Conservation (phyloP, 2,797 vertebrate genomes). For the Parauchenoglanis punctatus region DNA sequence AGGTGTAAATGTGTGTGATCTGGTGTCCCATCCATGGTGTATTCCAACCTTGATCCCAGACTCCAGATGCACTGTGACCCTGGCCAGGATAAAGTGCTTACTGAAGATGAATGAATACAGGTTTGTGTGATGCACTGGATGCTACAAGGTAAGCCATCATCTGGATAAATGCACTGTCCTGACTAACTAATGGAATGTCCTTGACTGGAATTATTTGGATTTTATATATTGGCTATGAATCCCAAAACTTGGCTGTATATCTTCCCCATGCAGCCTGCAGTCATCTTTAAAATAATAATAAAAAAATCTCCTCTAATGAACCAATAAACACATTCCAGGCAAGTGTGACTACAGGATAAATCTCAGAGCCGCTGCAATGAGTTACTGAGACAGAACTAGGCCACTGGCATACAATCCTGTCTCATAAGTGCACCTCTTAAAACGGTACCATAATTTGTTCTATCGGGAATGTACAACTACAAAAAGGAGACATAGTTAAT, state of each 20-base stretch:
- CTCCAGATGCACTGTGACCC: not conserved
- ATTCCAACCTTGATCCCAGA: not conserved
- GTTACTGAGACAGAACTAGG: not conserved
- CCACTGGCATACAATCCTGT: not conserved
- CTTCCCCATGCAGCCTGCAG: not conserved
- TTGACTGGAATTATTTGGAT: not conserved
- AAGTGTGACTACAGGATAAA: not conserved
- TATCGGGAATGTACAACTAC: not conserved
- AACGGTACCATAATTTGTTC: not conserved
- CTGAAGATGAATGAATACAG: not conserved
- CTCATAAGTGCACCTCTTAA: not conserved
- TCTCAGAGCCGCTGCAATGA: not conserved
- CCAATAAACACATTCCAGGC: not conserved
- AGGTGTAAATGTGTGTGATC: not conserved
- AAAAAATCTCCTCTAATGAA: not conserved
- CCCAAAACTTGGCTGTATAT: not conserved
- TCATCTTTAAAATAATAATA: not conserved
- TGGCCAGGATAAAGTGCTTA: not conserved
- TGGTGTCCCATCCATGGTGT: not conserved
- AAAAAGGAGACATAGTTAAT: not conserved
- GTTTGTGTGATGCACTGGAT: not conserved
- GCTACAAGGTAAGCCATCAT: not conserved
- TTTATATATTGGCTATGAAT: not conserved
- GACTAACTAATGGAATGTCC: not conserved
- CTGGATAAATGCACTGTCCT: conserved; percentile 1